Percentiles rank a stretch among this genome's conserved stretches.
Evolutionary conservation across 2,797 vertebrate species (phyloP).

Genomic region (Lates japonicus): DNA sequence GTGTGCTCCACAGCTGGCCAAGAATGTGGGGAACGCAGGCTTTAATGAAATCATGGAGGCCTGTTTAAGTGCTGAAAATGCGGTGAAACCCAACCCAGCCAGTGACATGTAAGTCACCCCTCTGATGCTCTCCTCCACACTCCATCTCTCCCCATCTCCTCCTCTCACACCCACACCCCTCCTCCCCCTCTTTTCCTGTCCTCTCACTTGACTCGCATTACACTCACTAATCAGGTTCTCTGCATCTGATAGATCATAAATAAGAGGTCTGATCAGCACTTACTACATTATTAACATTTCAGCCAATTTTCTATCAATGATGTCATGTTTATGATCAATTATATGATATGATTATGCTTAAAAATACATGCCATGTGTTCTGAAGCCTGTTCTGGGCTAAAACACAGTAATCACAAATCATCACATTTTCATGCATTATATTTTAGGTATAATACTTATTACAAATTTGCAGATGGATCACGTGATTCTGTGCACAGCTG

Average conservation of each 20-base stretch:
- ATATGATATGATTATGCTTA: background rate
- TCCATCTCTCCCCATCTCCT: background rate
- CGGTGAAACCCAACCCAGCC: slow-evolving; percentile 92
- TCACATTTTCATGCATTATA: background rate
- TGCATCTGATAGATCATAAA: background rate
- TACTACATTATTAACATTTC: background rate
- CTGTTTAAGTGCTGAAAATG: slow-evolving; percentile 91
- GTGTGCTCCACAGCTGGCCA: slow-evolving; percentile 92
- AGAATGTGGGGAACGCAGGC: slow-evolving; percentile 98
- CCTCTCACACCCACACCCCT: background rate
- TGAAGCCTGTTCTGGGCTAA: too few relatives aligned
- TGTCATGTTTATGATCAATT: background rate
- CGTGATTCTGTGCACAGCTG: background rate
- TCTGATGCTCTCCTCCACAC: background rate
- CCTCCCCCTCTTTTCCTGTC: background rate
- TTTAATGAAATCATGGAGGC: slow-evolving; percentile 99
- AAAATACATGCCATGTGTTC: too few relatives aligned
- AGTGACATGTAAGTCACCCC: slow-evolving; percentile 95
- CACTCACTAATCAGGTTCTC: background rate
- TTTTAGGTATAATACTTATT: background rate
- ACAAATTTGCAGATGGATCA: background rate
- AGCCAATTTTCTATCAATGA: background rate
- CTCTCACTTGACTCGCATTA: slow-evolving; percentile 4
- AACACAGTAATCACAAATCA: background rate
- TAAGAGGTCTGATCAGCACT: background rate